phyloP scores from a whole-genome alignment of 1,140 invertebrate genomes.

The Hypsibius dujardini region DNA sequence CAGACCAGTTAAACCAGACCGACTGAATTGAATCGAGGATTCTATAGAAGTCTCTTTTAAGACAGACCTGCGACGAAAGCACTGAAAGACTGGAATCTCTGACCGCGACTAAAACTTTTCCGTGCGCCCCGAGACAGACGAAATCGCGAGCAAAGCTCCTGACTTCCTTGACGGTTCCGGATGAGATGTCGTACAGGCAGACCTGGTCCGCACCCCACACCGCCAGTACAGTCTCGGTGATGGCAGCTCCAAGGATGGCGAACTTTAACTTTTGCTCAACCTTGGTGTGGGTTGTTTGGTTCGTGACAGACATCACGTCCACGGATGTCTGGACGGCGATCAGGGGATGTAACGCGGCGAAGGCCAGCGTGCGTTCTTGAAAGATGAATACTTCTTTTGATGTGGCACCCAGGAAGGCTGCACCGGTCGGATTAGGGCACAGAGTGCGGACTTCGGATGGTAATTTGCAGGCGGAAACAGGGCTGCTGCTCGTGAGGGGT shows the following conservation, averaged over 20 bases:
- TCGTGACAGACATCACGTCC: not conserved
- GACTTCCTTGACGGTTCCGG: too few relatives aligned
- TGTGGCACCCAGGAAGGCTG: not conserved
- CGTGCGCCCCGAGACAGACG: too few relatives aligned
- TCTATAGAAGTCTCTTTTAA: too few relatives aligned
- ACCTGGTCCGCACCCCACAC: not conserved
- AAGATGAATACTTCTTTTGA: not conserved
- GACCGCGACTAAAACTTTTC: too few relatives aligned
- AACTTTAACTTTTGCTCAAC: not conserved
- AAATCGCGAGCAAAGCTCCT: too few relatives aligned
- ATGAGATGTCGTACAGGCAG: not conserved
- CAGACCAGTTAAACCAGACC: too few relatives aligned
- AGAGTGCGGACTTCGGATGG: not conserved
- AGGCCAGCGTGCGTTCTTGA: not conserved
- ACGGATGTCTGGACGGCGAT: not conserved
- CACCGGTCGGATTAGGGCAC: not conserved
- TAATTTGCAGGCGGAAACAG: not conserved
- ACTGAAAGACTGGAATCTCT: too few relatives aligned
- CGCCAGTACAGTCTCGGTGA: not conserved
- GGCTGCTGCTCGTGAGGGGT: not conserved
- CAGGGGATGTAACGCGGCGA: not conserved
- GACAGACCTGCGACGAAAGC: too few relatives aligned
- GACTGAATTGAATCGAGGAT: too few relatives aligned
- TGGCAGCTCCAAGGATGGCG: not conserved
- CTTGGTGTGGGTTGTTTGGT: not conserved